Evolutionary conservation across 2,888 invertebrate species (phyloP), one percentile per base, ranked within the genome.

Genomic region (Epinotia ramella): DNA sequence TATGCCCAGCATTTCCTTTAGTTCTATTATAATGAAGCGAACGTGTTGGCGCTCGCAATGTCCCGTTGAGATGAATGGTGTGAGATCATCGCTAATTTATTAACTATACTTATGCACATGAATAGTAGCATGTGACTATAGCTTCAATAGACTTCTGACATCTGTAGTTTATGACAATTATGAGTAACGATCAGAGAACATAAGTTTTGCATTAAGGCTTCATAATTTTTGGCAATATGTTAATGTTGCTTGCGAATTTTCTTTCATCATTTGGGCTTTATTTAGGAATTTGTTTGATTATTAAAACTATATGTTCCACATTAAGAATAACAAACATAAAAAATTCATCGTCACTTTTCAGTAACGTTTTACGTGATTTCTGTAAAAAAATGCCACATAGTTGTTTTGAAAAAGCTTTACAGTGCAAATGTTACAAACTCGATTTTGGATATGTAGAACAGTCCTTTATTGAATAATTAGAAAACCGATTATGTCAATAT

Each of bases 1-100:
- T 66, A 75, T 75, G 46, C 44, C 11, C 24, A 44, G 64, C 64
- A 60, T 75, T 71, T 56, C 60, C 75, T 60, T 46, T 40, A 44
- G 56, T 60, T 40, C 60, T 65, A 57, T 56, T 73, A 63, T 63
- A 53, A 69, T 60, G 56, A 56, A 44, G 46, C 63, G 28, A 73
- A 11, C 69, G 49, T 46, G 56, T 49, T 20, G 44, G 44, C 64
- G 57, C 53, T 20, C 74, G 59, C 62, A 63, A 40, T 62, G 33
- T 13, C 20, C 49, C 12, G 66, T 60, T 46, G 60, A 59, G 44
- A 46, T 64, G 56, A 33, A 65, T 62, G 18, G 62, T 33, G 64
- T 85, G 85, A 86, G 84, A 83, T 85, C 85, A 85, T 80, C 82
- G 78, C 81, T 82, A 84, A 83, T 83, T 82, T 77, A 80, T 80